Evolutionary conservation across 2,113 vertebrate genomes (phyloP).

Genomic region (Caracal caracal): DNA sequence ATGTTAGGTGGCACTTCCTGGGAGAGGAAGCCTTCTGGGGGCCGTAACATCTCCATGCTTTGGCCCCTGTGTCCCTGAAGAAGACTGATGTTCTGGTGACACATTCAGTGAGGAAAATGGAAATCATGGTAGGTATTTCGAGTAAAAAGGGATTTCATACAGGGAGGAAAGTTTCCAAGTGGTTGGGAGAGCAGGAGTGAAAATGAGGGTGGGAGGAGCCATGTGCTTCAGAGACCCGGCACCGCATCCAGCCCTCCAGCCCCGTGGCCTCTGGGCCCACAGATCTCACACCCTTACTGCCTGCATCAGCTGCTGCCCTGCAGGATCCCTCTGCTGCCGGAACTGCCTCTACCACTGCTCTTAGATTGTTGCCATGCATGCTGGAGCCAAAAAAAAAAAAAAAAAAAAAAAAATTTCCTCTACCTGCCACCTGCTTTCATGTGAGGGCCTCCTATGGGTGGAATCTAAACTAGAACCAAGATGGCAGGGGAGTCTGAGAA

Average conservation of each 20-base stretch:
- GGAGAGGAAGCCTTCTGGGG: background rate
- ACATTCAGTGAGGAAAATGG: background rate
- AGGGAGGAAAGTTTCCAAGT: background rate
- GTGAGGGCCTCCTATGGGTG: background rate
- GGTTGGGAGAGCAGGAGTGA: background rate
- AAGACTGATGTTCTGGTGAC: background rate
- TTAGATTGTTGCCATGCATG: background rate
- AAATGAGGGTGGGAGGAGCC: background rate
- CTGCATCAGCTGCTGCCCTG: accelerated
- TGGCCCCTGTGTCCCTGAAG: background rate
- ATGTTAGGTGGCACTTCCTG: background rate
- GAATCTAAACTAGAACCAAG: background rate
- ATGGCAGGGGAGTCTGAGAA: background rate
- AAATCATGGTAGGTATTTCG: background rate
- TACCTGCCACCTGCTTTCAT: background rate
- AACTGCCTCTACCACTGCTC: background rate
- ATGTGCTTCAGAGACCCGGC: background rate
- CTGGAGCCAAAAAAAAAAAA: background rate
- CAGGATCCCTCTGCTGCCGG: accelerated
- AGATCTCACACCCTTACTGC: accelerated
- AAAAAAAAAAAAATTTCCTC: background rate
- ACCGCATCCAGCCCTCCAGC: background rate
- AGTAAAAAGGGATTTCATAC: background rate
- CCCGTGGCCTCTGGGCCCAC: background rate
- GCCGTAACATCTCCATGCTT: background rate